Base-by-base conservation (phyloP, 2,113 vertebrate species). In the Paracanthobrama guichenoti region DNA sequence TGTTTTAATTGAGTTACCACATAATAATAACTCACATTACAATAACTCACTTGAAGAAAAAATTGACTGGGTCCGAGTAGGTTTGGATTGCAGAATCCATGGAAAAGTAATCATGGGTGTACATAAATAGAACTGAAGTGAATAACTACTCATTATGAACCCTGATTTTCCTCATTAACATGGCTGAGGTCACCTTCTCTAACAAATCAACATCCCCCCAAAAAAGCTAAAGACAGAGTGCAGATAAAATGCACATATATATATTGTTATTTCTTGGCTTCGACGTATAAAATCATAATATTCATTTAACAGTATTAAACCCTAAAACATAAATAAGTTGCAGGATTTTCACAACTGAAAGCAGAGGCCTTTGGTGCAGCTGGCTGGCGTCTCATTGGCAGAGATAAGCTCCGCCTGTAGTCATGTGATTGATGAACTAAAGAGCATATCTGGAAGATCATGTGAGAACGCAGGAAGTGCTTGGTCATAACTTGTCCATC, bases 271-370 rank as follows among this genome's bases (percentile, higher is more conserved):
- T 92, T 84, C 84, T 92, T 93, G 91, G 90, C 90, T 90, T 92
- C 84, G 87, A 90, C 67, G 90, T 87, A 93, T 91, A 93, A 94
- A 93, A 93, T 94, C 90, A 83, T 86, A 93, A 91, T 92, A 89
- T 93, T 92, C 84, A 90, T 92, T 92, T 88, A 90, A 91, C 86
- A 89, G 83, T 92, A 94, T 94, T 93, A 94, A 93, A 91, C 87
- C 64, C 88, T 60, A 84, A 91, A 93, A 93, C 92, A 94, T 93
- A 95, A 94, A 94, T 93, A 91, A 93, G 90, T 91, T 71, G 86
- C 88, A 91, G 83, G 88, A 92, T 87, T 88, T 88, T 91, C 86
- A 87, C 88, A 90, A 94, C 91, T 93, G 92, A 92, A 96, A 96
- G 95, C 93, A 90, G 73, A 90, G 91, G 93, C 94, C 95, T 95